Percentiles rank a stretch among this genome's conserved stretches.
phyloP scores from a whole-genome alignment of 2,797 vertebrate genomes.

The Nothura maculosa region DNA sequence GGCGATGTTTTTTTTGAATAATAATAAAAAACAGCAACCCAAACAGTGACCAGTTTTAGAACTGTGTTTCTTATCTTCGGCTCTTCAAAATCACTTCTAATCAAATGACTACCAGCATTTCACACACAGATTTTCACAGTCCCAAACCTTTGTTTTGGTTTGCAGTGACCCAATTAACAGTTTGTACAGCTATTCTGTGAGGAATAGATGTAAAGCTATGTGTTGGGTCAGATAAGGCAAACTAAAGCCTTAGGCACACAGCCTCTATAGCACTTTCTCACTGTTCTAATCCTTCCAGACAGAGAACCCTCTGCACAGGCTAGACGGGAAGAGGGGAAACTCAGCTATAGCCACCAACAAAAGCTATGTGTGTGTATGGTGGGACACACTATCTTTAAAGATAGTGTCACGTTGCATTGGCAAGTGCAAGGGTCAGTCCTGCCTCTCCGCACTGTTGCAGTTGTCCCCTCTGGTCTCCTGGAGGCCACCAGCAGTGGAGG shows the following conservation, averaged over 20 bases:
- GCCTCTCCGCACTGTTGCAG: not conserved
- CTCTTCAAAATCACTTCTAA: not conserved
- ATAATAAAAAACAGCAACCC: not conserved
- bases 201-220: not conserved
- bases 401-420: not conserved
- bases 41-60: not conserved
- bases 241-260: not conserved
- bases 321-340: not conserved
- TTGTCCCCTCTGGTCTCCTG: not conserved
- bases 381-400: not conserved
- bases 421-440: not conserved
- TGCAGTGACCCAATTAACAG: accelerated
- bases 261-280: not conserved
- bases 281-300: not conserved
- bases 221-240: not conserved
- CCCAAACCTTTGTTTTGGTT: not conserved
- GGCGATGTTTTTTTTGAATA: not conserved
- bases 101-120: not conserved
- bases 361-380: not conserved
- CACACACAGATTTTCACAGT: not conserved
- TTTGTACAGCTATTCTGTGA: not conserved
- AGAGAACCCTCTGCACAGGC: not conserved
- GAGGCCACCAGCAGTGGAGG: not conserved
- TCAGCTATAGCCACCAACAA: not conserved
- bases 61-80: not conserved